Base-by-base conservation (phyloP, 2,113 vertebrate species). In the Zeus faber region DNA sequence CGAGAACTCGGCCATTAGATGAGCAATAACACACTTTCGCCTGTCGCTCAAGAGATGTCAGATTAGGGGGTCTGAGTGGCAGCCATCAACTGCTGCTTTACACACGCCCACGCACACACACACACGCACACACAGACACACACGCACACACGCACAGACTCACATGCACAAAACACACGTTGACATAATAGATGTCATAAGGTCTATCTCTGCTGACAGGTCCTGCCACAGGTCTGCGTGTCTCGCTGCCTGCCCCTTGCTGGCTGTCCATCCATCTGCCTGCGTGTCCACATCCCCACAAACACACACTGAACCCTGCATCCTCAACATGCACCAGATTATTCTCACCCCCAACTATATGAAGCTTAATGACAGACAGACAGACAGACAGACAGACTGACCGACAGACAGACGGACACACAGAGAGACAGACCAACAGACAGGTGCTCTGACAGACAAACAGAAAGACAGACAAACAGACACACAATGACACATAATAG, bases 21-120 rank as follows among this genome's bases (percentile, higher is more conserved):
- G 65, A 78, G 77, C 77, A 67, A 64, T 69, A 62, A 51, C 51
- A 23, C 60, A 53, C n/a, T n/a, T 53, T 76, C 63, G 43, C 72
- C 74, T 80, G 82, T 81, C 84, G 80, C 70, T 76, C 78, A 70
- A 18, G 47, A 71, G 67, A 77, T 81, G 64, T 57, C 70, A 81
- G 76, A 80, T 80, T 83, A 80, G 72, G 58, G n/a, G 13, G 35
- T 50, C 37, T 74, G 73, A 84, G 67, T 83, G 81, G 77, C 84
- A 86, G 70, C 74, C 74, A 76, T 86, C 84, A 81, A 74, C 55
- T 61, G 46, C 26, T 49, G 51, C 47, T n/a, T n/a, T n/a, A 56
- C 29, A 33, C 27, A 33, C 49, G 29, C 26, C 20, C 49, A 33
- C 58, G 48, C 54, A 59, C 17, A 45, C 53, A 31, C 41, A 23